These are phyloP conservation scores for Agrochola lychnidis DNA, from an alignment of 2,888 invertebrate species.

Conservation along the genomic window DNA sequence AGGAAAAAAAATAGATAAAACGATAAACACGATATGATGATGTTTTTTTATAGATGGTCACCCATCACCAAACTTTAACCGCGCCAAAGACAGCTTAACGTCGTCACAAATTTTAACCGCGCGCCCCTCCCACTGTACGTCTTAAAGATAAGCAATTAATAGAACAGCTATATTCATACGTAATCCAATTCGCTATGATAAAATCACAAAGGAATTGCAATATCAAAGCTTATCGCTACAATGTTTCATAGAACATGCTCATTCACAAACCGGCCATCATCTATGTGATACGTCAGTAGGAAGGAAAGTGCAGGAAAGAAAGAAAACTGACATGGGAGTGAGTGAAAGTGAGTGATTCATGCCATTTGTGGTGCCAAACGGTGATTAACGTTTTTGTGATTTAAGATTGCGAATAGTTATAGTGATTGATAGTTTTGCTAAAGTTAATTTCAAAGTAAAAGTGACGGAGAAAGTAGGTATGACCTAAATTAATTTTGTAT, in stretches of 20 bases:
- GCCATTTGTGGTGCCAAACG: conserved; percentile 6
- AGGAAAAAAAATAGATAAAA: too few species aligned
- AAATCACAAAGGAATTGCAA: conserved; percentile 69
- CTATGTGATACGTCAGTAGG: conserved; percentile 27
- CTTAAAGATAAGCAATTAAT: conserved; percentile 37
- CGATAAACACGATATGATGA: too few species aligned
- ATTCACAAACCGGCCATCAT: conserved; percentile 61
- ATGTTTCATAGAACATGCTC: conserved; percentile 52
- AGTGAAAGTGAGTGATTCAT: conserved; percentile 47
- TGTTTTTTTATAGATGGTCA: too few species aligned
- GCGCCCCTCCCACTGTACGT: neutral
- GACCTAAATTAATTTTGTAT: neutral
- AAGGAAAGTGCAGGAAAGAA: conserved; percentile 27
- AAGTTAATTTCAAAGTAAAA: conserved; percentile 2
- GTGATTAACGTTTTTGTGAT: conserved; percentile 14
- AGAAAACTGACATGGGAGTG: conserved; percentile 48
- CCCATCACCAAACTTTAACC: neutral
- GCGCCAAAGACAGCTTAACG: neutral
- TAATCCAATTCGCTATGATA: conserved; percentile 66
- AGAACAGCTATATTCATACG: conserved; percentile 45
- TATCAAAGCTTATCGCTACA: conserved; percentile 73
- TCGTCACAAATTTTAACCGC: neutral
- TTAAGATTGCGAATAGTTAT: neutral
- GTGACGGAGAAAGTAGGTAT: neutral
- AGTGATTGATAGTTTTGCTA: neutral